phyloP scores from a whole-genome alignment of 2,888 invertebrate species.

The Drosophila limbata region DNA sequence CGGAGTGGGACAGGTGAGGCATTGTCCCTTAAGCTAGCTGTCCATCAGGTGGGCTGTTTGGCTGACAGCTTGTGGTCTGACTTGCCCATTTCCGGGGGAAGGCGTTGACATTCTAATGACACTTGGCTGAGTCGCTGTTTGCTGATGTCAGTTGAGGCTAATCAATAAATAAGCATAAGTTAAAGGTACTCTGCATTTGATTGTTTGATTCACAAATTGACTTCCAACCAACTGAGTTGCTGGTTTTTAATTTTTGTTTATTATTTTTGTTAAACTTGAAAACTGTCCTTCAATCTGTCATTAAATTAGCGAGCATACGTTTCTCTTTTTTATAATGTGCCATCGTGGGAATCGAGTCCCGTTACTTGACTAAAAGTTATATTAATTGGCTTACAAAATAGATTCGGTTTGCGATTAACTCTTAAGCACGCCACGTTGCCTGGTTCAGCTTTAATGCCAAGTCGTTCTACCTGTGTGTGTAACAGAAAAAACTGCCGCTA shows the following conservation, averaged over 20 bases:
- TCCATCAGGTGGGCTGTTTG: slow-evolving; percentile 30
- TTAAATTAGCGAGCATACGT: too few species aligned
- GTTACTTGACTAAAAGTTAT: not conserved
- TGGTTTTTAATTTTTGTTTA: not conserved
- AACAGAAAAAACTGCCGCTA: slow-evolving; percentile 21
- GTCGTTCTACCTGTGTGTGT: slow-evolving; percentile 5
- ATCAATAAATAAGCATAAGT: slow-evolving; percentile 62
- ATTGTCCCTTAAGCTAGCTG: slow-evolving; percentile 12
- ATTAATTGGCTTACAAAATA: slow-evolving; percentile 4
- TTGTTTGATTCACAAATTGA: slow-evolving; percentile 54
- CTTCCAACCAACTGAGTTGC: slow-evolving; percentile 34
- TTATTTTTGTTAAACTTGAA: too few species aligned
- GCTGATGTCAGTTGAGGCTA: slow-evolving; percentile 58
- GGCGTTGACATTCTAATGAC: slow-evolving; percentile 77
- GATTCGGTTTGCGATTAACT: slow-evolving; percentile 5
- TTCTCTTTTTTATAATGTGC: too few species aligned
- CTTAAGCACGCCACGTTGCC: slow-evolving; percentile 1
- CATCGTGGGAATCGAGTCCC: too few species aligned
- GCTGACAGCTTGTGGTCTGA: slow-evolving; percentile 13
- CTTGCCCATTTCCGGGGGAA: slow-evolving; percentile 22
- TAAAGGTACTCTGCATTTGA: slow-evolving; percentile 40
- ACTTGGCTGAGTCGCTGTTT: slow-evolving; percentile 68
- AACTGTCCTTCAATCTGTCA: too few species aligned
- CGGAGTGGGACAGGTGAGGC: not conserved
- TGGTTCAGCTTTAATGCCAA: not conserved